phyloP scores from a whole-genome alignment of 1,140 invertebrate species.

The Nasonia vitripennis region DNA sequence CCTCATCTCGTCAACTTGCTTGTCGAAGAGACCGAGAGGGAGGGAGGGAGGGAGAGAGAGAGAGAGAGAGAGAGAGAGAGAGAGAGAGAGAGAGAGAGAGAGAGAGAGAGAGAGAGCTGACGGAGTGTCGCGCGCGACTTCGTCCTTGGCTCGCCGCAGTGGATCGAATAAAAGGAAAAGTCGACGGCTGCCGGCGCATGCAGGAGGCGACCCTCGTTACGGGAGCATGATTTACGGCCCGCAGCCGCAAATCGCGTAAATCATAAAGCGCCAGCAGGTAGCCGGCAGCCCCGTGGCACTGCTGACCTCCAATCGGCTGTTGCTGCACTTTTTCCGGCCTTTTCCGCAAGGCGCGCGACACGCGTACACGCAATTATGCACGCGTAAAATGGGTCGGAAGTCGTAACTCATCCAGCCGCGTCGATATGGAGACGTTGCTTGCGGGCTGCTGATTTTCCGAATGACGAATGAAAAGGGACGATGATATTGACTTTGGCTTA shows the following conservation, averaged over 20 bases:
- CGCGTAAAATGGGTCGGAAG: constrained; percentile 69
- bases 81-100: not conserved
- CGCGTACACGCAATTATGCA: constrained; percentile 22
- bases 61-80: no score
- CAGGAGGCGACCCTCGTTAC: constrained; percentile 27
- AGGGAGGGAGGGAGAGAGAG: not conserved
- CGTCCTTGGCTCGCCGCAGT: constrained; percentile 7
- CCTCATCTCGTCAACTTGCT: not conserved
- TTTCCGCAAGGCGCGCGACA: constrained; percentile 53
- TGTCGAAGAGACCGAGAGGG: not conserved
- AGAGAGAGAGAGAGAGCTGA: constrained; percentile 1
- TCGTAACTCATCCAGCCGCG: constrained; percentile 64
- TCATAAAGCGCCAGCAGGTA: constrained; percentile 57
- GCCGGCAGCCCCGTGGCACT: constrained; percentile 36
- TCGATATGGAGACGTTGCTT: not conserved
- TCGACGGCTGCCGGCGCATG: not conserved
- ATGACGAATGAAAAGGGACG: constrained; percentile 44
- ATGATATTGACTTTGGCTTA: not conserved
- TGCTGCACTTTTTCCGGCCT: not conserved
- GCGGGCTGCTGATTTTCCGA: constrained; percentile 25
- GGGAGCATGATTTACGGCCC: constrained; percentile 53
- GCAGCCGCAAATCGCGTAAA: constrained; percentile 53
- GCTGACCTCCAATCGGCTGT: constrained; percentile 47
- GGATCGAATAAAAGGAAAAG: not conserved
- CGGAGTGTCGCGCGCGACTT: not conserved